Percentiles rank a stretch among this genome's conserved stretches.
Evolutionary conservation across 2,797 vertebrate genomes (phyloP).

Genomic region (Mus spretus): DNA sequence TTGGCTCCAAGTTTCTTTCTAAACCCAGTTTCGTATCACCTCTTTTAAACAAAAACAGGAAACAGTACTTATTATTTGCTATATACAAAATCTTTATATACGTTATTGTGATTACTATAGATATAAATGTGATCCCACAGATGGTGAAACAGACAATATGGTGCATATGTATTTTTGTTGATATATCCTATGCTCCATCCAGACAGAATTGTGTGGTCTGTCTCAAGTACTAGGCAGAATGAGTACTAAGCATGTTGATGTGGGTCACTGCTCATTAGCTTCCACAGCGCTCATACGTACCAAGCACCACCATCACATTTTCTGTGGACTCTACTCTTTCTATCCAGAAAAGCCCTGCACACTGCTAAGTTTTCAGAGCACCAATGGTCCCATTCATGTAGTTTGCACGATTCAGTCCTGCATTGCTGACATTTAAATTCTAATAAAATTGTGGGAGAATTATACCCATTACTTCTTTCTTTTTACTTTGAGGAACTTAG

Average conservation of each 20-base stretch:
- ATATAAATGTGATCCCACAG: not conserved
- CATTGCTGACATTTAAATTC: conserved; percentile 1
- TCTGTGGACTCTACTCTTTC: not conserved
- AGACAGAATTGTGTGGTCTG: not conserved
- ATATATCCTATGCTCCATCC: not conserved
- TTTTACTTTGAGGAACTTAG: conserved; percentile 14
- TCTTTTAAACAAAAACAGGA: not conserved
- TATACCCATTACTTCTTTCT: not conserved
- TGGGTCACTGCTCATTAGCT: not conserved
- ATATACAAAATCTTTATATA: not conserved
- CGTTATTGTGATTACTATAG: not conserved
- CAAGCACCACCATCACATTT: not conserved
- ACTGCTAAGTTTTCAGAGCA: not conserved
- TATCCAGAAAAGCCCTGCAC: not conserved
- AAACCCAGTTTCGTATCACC: conserved; percentile 18
- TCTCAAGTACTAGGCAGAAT: not conserved
- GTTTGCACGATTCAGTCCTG: not conserved
- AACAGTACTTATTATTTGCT: not conserved
- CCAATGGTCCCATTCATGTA: not conserved
- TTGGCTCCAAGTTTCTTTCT: conserved; percentile 32
- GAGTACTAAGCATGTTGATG: not conserved
- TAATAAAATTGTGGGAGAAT: not conserved
- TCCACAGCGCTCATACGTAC: not conserved
- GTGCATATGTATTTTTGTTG: no score
- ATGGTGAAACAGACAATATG: not conserved